A percentile compares a stretch with the other conserved stretches of the same genome.
Evolutionary conservation across 2,888 invertebrate species (phyloP).

Genomic region (Aphelenchoides bicaudatus): DNA sequence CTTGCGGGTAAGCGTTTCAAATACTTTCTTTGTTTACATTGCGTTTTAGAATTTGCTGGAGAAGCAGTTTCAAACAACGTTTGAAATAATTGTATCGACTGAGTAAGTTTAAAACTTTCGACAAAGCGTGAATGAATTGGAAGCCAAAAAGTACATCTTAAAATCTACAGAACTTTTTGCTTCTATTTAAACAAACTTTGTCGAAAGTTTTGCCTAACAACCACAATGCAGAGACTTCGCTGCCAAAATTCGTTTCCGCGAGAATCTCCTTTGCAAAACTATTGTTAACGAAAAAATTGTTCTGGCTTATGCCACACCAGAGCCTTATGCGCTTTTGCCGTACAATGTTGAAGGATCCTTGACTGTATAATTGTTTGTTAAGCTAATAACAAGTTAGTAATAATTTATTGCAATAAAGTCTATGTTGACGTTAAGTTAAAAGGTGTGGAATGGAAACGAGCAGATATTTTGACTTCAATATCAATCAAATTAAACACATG

Average conservation of each 20-base stretch:
- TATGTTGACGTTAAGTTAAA: too few relatives aligned
- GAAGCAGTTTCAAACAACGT: slow-evolving; percentile 24
- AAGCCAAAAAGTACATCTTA: background rate
- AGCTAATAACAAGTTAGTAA: too few relatives aligned
- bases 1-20: slow-evolving; percentile 19
- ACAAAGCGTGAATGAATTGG: background rate
- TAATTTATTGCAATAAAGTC: too few relatives aligned
- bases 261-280: slow-evolving; percentile 29
- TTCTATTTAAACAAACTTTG: slow-evolving; percentile 8
- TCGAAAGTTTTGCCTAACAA: too few relatives aligned
- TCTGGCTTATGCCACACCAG: slow-evolving; percentile 26
- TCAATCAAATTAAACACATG: too few relatives aligned
- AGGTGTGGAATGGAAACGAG: too few relatives aligned
- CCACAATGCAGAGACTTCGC: slow-evolving; percentile 26
- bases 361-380: background rate
- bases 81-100: slow-evolving; percentile 24
- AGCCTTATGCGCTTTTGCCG: slow-evolving; percentile 6
- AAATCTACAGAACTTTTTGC: background rate
- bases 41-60: slow-evolving; percentile 23
- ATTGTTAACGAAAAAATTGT: slow-evolving; percentile 21
- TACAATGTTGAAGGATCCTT: background rate
- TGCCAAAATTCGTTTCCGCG: slow-evolving; percentile 26
- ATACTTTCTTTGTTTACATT: slow-evolving; percentile 8
- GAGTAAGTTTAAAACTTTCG: too few relatives aligned
- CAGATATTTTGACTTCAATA: too few relatives aligned